Evolutionary conservation across 2,888 invertebrate genomes (phyloP).

Genomic region (Lasioglossum villosulum): DNA sequence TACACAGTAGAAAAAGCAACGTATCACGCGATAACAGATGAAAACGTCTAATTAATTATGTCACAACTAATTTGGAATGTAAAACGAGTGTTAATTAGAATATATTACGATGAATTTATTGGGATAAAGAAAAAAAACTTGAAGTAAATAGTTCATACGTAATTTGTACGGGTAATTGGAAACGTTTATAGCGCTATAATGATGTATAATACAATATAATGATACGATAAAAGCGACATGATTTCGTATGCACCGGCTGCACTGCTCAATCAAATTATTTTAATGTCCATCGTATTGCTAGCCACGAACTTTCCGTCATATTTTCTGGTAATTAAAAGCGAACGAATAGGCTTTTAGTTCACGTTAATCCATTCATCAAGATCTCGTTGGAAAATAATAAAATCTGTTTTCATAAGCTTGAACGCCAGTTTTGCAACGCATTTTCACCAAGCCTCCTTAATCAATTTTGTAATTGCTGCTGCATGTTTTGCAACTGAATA

Average conservation of each 20-base stretch:
- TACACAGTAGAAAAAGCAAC: neutral
- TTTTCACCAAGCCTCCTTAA: neutral
- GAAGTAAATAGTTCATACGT: neutral
- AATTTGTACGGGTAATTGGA: too few relatives aligned
- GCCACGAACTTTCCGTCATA: neutral
- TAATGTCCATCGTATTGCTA: neutral
- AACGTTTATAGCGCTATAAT: neutral
- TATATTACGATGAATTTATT: neutral
- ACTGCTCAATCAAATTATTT: neutral
- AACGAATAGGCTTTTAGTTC: neutral
- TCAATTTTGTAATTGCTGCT: neutral
- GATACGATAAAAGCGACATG: neutral
- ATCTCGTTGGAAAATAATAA: neutral
- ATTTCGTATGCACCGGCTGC: neutral
- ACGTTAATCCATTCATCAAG: neutral
- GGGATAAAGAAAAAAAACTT: neutral
- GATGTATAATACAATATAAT: too few relatives aligned
- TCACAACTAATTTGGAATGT: neutral
- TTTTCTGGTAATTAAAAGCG: neutral
- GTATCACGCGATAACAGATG: neutral
- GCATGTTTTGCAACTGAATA: neutral
- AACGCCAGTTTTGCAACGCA: neutral
- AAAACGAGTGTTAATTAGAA: neutral
- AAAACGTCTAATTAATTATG: neutral
- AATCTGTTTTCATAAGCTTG: neutral